Base-by-base conservation (phyloP, 2,113 vertebrate species). In the Cairina moschata region DNA sequence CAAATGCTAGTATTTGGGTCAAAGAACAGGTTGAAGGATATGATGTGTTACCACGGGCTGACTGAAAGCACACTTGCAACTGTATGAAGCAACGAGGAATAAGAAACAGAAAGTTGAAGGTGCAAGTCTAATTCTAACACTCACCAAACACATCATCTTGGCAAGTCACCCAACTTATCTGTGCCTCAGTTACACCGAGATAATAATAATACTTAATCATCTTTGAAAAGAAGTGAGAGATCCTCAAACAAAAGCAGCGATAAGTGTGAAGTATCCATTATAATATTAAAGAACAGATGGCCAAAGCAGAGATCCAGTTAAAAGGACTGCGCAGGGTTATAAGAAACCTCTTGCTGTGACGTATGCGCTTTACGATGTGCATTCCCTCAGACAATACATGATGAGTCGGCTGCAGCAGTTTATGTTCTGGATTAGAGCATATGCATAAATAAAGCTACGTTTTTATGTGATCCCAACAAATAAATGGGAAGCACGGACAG, bases 391-490 rank as follows among this genome's bases (percentile, higher is more conserved):
- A 96, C 72, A 90, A 96, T 86, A 38, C 91, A 92, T 17, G 81
- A 95, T 92, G 95, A 92, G 91, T 92, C 66, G 81, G 89, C 90
- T 88, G 89, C 93, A 86, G 92, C 86, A 91, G 88, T 97, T 97
- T 85, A 97, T 97, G 97, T 94, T 97, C 97, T 97, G 96, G 94
- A 96, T 98, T 98, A 97, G 91, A 89, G 95, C 85, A 77, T 63
- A 92, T 3, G 4, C 94, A 85, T 86, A 96, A 93, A 96, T 96
- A 97, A 97, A 97, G 89, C 88, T 92, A 95, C 36, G 78, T 97
- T 93, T 95, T 97, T 97, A 97, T 97, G 97, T 93, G 95, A 97
- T 90, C 94, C 97, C 88, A 96, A 97, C 96, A 98, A 97, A 98
- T 97, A 98, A 98, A 98, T 97, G 91, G 90, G 91, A 92, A 96